Evolutionary conservation across 2,113 vertebrate species (phyloP), one percentile per base, ranked within the genome.

Genomic region (Thoracochromis brauschi): DNA sequence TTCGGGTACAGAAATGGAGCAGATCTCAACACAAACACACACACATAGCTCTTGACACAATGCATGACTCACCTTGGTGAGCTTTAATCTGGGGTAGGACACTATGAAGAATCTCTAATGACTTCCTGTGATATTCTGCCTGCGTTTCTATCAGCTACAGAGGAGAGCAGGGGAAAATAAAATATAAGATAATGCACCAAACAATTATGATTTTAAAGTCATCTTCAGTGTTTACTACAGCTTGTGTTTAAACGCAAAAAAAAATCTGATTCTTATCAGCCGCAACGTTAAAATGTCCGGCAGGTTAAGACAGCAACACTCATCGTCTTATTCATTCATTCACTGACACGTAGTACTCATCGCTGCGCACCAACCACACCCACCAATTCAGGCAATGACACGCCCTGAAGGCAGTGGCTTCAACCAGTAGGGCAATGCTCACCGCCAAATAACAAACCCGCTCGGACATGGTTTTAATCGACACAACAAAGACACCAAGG

Each of bases 21-120:
- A 75, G 9, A 81, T 80, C 73, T 17, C 26, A 9, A 68, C 78
- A 78, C 19, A 33, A 35, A 83, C 81, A 83, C 71, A 75, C 14
- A 78, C 19, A 33, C 51, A 82, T 80, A 85, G 57, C 45, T 88
- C 87, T 47, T 86, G 40, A 83, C 73, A 88, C 57, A 51, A 9
- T 16, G 51, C 8, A 82, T 91, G 87, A 95, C 97, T 97, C 94
- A 99, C 99, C 98, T 96, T 99, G 98, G 90, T 99, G 98, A 83
- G 99, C 99, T 97, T 99, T 99, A 92, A 99, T 99, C 92, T 99
- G 98, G 47, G 99, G 99, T 96, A 99, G 93, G 90, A 99, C 95
- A 4, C 94, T 97, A 94, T 98, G 98, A 92, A 99, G 91, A 79
- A 99, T 98, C 1, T 97, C 97, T 93, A 99, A 92, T 45, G 98